Conservation (phyloP, 1,140 invertebrate species). For the Gonioctena quinquepunctata region DNA sequence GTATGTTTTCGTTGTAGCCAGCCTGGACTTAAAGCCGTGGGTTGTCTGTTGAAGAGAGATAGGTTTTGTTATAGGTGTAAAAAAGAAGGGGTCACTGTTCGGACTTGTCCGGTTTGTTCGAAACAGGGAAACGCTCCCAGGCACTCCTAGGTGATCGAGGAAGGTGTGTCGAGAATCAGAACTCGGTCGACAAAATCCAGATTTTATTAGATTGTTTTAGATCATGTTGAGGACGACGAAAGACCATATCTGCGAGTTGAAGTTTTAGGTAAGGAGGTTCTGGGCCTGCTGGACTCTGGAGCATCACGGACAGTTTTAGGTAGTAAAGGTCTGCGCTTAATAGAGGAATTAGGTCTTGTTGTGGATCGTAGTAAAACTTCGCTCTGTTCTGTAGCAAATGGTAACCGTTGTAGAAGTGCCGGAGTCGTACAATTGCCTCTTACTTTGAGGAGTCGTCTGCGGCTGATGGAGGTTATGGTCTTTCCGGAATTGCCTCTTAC, state of each 20-base stretch:
- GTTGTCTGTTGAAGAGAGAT: neutral
- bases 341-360: neutral
- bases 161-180: neutral
- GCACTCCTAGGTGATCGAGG: neutral
- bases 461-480: constrained; percentile 4
- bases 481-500: neutral
- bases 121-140: constrained; percentile 17
- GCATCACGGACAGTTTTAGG: neutral
- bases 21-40: constrained; percentile 6
- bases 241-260: constrained; percentile 22
- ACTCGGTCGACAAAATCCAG: neutral
- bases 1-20: constrained; percentile 10
- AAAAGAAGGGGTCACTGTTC: neutral
- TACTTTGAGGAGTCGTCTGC: neutral
- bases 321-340: neutral
- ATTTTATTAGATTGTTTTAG: neutral
- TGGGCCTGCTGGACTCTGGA: constrained; percentile 27
- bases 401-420: neutral
- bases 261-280: constrained; percentile 16
- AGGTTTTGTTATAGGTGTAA: constrained; percentile 20
- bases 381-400: neutral
- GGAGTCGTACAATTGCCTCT: neutral
- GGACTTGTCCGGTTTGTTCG: constrained; percentile 12
- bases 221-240: constrained; percentile 6
- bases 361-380: neutral